Conservation (phyloP, 2,888 invertebrate species). For the Drosophila ustulata region DNA sequence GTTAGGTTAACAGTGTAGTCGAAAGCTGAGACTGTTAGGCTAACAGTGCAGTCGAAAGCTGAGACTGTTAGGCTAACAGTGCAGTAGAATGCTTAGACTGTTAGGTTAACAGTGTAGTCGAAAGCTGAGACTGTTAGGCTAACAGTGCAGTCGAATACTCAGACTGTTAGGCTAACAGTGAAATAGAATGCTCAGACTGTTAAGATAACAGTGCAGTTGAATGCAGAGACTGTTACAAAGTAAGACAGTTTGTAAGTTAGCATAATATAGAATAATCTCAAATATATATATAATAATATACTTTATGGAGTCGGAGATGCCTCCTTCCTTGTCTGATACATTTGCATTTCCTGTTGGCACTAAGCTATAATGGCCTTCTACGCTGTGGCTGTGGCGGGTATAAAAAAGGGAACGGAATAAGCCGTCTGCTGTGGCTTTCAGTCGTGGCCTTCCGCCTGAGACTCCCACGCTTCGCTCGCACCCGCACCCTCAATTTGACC, state of each 20-base stretch:
- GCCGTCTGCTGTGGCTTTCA: constrained; percentile 14
- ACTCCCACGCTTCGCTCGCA: neutral
- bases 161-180: too few species aligned
- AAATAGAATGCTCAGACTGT: too few species aligned
- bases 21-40: neutral
- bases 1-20: too few species aligned
- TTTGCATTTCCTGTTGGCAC: neutral
- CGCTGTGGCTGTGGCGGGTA: neutral
- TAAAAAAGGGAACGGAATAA: constrained; percentile 13
- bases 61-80: too few species aligned
- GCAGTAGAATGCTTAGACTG: too few species aligned
- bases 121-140: neutral
- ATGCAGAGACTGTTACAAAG: too few species aligned
- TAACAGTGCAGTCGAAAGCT: too few species aligned
- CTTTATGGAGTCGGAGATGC: neutral
- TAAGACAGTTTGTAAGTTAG: too few species aligned
- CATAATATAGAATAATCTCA: too few species aligned
- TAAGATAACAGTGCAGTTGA: too few species aligned
- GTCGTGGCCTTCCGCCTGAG: constrained; percentile 3
- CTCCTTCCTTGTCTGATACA: neutral
- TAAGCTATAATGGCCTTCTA: neutral
- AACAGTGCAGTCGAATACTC: neutral
- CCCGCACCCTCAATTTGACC: constrained; percentile 2
- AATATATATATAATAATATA: neutral
- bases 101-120: too few species aligned